A percentile compares a stretch with the other conserved stretches of the same genome.
Conservation (phyloP, 2,797 vertebrate genomes). For the Chloroceryle inda region DNA sequence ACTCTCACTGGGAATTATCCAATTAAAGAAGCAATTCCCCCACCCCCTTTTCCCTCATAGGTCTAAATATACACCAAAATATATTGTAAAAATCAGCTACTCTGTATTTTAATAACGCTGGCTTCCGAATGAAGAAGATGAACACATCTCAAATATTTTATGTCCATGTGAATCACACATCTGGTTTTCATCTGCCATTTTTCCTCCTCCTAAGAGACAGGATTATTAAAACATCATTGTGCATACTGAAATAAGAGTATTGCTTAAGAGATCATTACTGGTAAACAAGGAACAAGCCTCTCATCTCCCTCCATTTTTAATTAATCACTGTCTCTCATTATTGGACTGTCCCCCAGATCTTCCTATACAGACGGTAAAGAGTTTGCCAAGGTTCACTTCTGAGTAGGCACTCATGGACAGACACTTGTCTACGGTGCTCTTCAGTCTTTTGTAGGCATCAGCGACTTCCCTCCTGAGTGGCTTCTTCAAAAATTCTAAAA, state of each 20-base stretch:
- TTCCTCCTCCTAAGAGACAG: not conserved
- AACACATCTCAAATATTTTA: not conserved
- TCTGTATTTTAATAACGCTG: constrained; percentile 25
- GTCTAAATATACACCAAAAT: constrained; percentile 65
- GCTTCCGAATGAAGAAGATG: not conserved
- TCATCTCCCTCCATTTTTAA: not conserved
- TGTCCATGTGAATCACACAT: not conserved
- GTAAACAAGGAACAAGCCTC: not conserved
- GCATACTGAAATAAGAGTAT: not conserved
- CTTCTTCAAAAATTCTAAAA: constrained; percentile 73
- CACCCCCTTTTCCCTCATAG: constrained; percentile 65
- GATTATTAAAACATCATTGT: not conserved
- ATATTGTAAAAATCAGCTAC: constrained; percentile 31
- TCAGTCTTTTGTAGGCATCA: constrained; percentile 87
- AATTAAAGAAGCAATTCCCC: constrained; percentile 78
- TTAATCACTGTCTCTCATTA: constrained; percentile 10
- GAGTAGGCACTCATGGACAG: constrained; percentile 91
- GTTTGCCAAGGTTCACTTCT: constrained; percentile 93
- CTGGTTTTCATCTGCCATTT: not conserved
- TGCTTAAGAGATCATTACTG: not conserved
- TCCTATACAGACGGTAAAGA: constrained; percentile 85
- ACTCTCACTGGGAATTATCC: constrained; percentile 80
- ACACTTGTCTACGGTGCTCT: constrained; percentile 86
- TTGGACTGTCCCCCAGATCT: constrained; percentile 76
- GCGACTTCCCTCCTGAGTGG: constrained; percentile 31